Percentiles rank a stretch among this genome's conserved stretches.
Conservation (phyloP, 2,888 invertebrate genomes). For the Caenorhabditis imperialis region DNA sequence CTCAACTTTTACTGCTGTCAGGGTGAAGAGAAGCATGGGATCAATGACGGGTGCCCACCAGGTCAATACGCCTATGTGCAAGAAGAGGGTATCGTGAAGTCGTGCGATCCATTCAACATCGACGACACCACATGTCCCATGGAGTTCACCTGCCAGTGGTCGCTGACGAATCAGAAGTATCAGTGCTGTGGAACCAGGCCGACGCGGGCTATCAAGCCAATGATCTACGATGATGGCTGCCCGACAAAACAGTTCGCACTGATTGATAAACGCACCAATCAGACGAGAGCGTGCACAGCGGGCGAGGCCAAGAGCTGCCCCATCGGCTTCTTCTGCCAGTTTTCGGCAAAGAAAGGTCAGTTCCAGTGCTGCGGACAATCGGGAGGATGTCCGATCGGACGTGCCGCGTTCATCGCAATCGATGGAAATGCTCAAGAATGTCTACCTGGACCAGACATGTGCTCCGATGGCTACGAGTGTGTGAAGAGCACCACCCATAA, state of each 20-base stretch:
- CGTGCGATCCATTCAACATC: slow-evolving; percentile 60
- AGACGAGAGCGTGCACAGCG: slow-evolving; percentile 62
- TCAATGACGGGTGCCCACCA: slow-evolving; percentile 67
- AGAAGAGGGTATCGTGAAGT: slow-evolving; percentile 56
- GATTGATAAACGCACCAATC: slow-evolving; percentile 56
- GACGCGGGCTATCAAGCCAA: slow-evolving; percentile 53
- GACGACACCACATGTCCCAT: slow-evolving; percentile 50
- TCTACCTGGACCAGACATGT: slow-evolving; percentile 61
- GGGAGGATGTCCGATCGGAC: slow-evolving; percentile 62
- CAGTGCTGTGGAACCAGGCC: slow-evolving; percentile 66
- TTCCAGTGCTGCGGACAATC: slow-evolving; percentile 70
- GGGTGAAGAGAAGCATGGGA: slow-evolving; percentile 57
- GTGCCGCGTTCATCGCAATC: slow-evolving; percentile 65
- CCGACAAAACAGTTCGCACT: slow-evolving; percentile 62
- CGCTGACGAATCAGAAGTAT: slow-evolving; percentile 62
- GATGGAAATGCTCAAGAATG: slow-evolving; percentile 66
- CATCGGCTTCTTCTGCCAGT: slow-evolving; percentile 68
- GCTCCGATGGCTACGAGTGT: slow-evolving; percentile 64
- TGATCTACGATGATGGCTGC: slow-evolving; percentile 59
- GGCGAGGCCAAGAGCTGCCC: slow-evolving; percentile 65
- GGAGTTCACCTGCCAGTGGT: slow-evolving; percentile 66
- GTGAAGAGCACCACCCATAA: slow-evolving; percentile 56
- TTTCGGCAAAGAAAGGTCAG: slow-evolving; percentile 59
- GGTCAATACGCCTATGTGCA: slow-evolving; percentile 62
- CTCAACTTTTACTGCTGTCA: slow-evolving; percentile 60